These are phyloP conservation scores for pig (Sus scrofa) DNA, from an alignment of 2,113 vertebrate genomes.

Conservation along the genomic window T2T-Sscrofa CM000830.6:129349001-129349500, in stretches of 20 bases:
- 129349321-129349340: background rate
- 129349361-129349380: background rate
- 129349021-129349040: background rate
- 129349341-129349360: background rate
- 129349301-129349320: background rate
- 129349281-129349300: slow-evolving; percentile 44
- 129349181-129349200: background rate
- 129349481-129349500: background rate
- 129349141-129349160: slow-evolving; percentile 16
- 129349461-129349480: background rate
- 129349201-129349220: background rate
- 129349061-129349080: background rate
- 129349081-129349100: background rate
- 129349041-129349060: background rate
- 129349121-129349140: background rate
- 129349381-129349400: background rate
- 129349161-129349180: background rate
- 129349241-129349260: background rate
- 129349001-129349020: background rate
- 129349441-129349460: background rate
- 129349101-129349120: background rate
- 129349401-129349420: background rate
- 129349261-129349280: background rate
- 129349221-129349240: background rate
- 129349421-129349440: background rate